Conservation (phyloP, 1,140 invertebrate species). For the Lutraria rhynchaena region DNA sequence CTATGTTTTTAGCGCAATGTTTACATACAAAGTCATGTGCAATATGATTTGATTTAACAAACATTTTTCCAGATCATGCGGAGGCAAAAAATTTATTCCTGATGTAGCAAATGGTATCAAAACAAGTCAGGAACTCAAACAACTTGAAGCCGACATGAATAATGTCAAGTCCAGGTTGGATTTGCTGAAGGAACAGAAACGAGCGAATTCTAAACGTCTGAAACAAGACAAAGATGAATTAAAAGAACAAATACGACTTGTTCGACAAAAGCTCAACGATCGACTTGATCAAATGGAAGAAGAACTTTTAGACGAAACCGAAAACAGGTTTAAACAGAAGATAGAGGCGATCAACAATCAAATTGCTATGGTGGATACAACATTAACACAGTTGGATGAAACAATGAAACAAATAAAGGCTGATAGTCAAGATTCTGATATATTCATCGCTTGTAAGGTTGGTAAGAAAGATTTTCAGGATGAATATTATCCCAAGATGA, state of each 20-base stretch:
- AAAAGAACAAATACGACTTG: background rate
- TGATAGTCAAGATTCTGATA: background rate
- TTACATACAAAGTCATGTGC: too few relatives aligned
- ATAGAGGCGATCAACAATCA: background rate
- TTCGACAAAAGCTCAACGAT: background rate
- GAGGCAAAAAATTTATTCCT: background rate
- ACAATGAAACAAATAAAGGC: background rate
- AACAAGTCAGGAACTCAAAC: background rate
- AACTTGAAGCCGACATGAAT: background rate
- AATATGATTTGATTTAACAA: background rate
- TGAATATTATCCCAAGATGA: background rate
- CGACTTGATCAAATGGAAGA: background rate
- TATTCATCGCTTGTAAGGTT: background rate
- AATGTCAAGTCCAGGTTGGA: background rate
- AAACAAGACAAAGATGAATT: background rate
- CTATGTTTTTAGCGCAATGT: too few relatives aligned
- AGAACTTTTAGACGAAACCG: background rate
- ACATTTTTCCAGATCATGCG: background rate
- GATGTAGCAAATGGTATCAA: constrained; percentile 1
- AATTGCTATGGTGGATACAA: background rate
- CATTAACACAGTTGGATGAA: background rate
- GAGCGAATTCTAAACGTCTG: background rate
- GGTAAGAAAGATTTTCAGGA: background rate
- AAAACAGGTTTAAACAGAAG: background rate
- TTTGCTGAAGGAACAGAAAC: background rate